phyloP scores from a whole-genome alignment of 2,888 invertebrate species.

The Lasioglossum villosulum region DNA sequence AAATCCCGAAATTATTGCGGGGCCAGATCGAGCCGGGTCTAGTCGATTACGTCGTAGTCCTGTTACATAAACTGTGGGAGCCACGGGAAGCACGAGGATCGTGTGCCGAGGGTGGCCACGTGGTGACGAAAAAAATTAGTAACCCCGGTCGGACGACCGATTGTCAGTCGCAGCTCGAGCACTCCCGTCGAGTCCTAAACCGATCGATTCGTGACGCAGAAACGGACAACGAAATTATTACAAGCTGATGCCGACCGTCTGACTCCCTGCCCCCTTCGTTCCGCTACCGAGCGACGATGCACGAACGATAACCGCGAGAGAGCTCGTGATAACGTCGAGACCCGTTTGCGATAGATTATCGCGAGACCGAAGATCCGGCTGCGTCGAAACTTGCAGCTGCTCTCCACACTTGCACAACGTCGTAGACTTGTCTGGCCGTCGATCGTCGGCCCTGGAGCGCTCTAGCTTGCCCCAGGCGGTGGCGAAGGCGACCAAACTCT shows the following conservation, averaged over 20 bases:
- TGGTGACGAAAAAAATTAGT: constrained; percentile 32
- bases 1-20: constrained; percentile 77
- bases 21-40: constrained; percentile 35
- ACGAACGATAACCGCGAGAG: constrained; percentile 36
- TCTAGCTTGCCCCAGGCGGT: background rate
- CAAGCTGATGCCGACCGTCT: constrained; percentile 4
- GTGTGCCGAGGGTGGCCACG: constrained; percentile 42
- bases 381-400: constrained; percentile 30
- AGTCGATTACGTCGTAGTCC: constrained; percentile 62
- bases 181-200: constrained; percentile 13
- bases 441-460: background rate
- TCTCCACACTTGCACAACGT: background rate
- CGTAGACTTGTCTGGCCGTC: background rate
- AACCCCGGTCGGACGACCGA: constrained; percentile 44
- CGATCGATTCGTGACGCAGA: constrained; percentile 52
- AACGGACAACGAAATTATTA: constrained; percentile 28
- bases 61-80: constrained; percentile 46
- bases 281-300: constrained; percentile 30
- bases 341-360: constrained; percentile 42
- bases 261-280: background rate
- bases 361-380: constrained; percentile 20
- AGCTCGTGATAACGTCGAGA: constrained; percentile 31
- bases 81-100: constrained; percentile 12
- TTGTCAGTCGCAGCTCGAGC: constrained; percentile 54
- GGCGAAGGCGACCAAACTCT: background rate